Base-by-base conservation (phyloP, 2,113 vertebrate species). In the Rynchops niger region DNA sequence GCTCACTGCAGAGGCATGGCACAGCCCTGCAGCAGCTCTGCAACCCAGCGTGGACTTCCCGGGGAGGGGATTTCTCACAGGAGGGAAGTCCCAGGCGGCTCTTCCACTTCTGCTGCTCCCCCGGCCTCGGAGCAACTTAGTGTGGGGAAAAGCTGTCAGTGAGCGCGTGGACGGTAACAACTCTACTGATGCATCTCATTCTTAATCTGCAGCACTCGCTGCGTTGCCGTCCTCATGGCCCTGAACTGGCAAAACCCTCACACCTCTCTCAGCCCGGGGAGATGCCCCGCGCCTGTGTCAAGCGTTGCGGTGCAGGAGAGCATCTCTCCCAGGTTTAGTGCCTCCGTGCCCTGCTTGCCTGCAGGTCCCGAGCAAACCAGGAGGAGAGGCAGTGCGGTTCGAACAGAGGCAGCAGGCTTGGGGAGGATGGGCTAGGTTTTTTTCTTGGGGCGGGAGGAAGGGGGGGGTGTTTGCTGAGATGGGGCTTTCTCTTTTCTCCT, bases 41-140 rank as follows among this genome's bases (percentile, higher is more conserved):
- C 71, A 91, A 85, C 38, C 40, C 74, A 50, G 22, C 2, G 1
- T 2, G 32, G 89, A 76, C 67, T 91, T 91, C 62, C 87, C 71
- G 4, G 49, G 27, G 45, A 93, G 95, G 78, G 89, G 66, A 77
- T 96, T 96, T 95, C 85, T 95, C 66, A 52, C 20, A 12, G 45
- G 53, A 96, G 82, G 82, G 84, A 96, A 96, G 82, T 91, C 70
- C 88, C 61, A 45, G 40, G 34, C 1, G 2, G 53, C n/a, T 67
- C 30, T 88, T 82, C 83, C 42, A 73, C 42, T 85, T 85, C 40
- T 50, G 86, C 5, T 3, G 43, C 67, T 95, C n/a, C 20, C n/a
- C 45, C 4, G 8, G 42, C 63, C 45, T 71, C 11, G 0, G 52
- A 94, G 47, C 55, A 88, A 29, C 38, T 88, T 73, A 43, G 34